phyloP scores from a whole-genome alignment of 2,797 vertebrate species.

The Catharus ustulatus region DNA sequence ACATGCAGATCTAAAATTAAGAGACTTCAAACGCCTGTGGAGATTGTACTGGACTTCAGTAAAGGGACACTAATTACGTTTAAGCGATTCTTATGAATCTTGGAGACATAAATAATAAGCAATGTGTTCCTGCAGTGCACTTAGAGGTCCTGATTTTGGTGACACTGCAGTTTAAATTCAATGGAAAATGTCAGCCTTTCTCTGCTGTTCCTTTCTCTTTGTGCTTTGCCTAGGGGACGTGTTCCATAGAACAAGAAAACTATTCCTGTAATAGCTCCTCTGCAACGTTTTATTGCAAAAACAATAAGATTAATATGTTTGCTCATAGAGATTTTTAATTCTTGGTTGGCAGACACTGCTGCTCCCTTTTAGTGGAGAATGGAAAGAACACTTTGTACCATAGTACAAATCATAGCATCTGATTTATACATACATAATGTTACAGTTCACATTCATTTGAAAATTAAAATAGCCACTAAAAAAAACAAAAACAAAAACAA shows the following conservation, averaged over 20 bases:
- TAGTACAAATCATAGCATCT: not conserved
- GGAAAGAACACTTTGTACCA: not conserved
- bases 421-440: not conserved
- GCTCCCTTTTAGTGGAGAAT: not conserved
- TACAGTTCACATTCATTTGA: not conserved
- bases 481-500: not conserved
- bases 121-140: not conserved
- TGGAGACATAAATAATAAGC: constrained; percentile 13
- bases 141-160: not conserved
- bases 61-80: constrained; percentile 1
- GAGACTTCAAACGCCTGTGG: constrained; percentile 26
- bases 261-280: not conserved
- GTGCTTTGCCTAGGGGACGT: not conserved
- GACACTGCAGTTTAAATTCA: not conserved
- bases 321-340: constrained; percentile 18
- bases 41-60: constrained; percentile 41
- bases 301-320: constrained; percentile 41
- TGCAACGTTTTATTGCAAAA: not conserved
- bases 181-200: not conserved
- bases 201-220: not conserved
- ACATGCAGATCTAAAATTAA: constrained; percentile 60
- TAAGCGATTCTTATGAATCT: constrained; percentile 1
- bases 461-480: not conserved
- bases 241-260: not conserved
- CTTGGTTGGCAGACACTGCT: constrained; percentile 12